Evolutionary conservation across 2,113 vertebrate species (phyloP), one percentile per base, ranked within the genome.

Genomic region (Tachuris rubrigastra): DNA sequence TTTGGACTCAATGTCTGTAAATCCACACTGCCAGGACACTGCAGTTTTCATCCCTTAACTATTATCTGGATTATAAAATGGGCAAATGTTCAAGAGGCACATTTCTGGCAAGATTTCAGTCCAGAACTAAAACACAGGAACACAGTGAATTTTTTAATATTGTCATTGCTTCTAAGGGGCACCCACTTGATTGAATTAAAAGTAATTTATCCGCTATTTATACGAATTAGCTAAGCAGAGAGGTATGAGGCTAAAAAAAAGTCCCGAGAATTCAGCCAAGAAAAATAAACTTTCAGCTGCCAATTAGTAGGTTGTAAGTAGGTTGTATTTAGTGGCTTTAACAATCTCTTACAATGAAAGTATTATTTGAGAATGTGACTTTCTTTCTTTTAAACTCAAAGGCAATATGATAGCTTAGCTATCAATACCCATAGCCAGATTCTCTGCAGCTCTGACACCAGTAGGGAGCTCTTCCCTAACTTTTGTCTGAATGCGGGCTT

Each of bases 251-350:
- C 46, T 60, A 66, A 85, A 94, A 83, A 92, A 84, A 90, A 72
- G 23, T 30, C 28, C 31, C 10, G 41, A 93, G 25, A 77, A 86
- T 69, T 88, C 78, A 93, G 82, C 93, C 90, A 97, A 96, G 65
- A 91, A 94, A 93, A 91, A 96, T 21, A 94, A 94, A 85, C 90
- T 55, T 91, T 50, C 50, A 74, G 59, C 75, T 90, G 68, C 92
- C 91, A 95, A 77, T 88, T 93, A 90, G 46, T 73, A 93, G 46
- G 63, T 90, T 91, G 71, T 22, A 80, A 90, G 46, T 73, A 93
- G 46, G 63, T 90, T 91, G 71, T 22, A 80, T 94, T 79, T 85
- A 85, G 78, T 63, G 59, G 63, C 59, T 91, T 93, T 85, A 94
- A 91, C n/a, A 22, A 50, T 46, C 33, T 89, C 63, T 67, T 74